Evolutionary conservation across 2,113 vertebrate species (phyloP), one percentile per base, ranked within the genome.

Genomic region (Chrysemys picta): DNA sequence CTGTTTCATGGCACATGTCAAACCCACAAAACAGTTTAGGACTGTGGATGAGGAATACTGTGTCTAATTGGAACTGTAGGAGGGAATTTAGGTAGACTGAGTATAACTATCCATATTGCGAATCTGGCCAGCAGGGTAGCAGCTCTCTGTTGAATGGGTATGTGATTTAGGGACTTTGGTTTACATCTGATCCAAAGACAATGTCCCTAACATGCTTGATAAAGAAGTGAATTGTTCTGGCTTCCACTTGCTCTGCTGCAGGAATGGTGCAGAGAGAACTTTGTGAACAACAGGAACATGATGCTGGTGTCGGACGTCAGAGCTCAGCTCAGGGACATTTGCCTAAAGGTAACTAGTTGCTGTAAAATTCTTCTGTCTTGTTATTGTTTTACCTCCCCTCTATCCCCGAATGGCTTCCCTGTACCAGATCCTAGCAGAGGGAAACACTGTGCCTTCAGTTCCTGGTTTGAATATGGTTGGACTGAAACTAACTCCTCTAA

Each of bases 211-310:
- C 35, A 3, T 82, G 8, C 10, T 72, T 62, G 38, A 49, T 35
- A 49, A 85, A 57, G 59, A 80, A 93, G 52, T 0, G 0, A 0
- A 10, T 59, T 19, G 14, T 89, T 89, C 52, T 84, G 56, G 93
- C 47, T 78, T 50, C 81, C 10, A 3, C 24, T 82, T 38, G 83
- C 76, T 95, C 84, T 50, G 80, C 47, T 91, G 54, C 92, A 99
- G 99, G 99, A 99, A 24, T 99, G 99, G 99, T 99, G 99, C 98
- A 98, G 98, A 88, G 99, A 99, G 93, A 99, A 99, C 97, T 99
- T 99, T 82, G 98, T 99, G 90, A 99, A 99, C 59, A 96, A 98
- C 97, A 99, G 99, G 95, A 99, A 99, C 96, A 99, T 99, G 99
- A 96, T 97, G 87, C 97, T 99, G 54, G 99, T 99, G 89, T 98